Base-by-base conservation (phyloP, 2,113 vertebrate species). In the Loxodonta africana region DNA sequence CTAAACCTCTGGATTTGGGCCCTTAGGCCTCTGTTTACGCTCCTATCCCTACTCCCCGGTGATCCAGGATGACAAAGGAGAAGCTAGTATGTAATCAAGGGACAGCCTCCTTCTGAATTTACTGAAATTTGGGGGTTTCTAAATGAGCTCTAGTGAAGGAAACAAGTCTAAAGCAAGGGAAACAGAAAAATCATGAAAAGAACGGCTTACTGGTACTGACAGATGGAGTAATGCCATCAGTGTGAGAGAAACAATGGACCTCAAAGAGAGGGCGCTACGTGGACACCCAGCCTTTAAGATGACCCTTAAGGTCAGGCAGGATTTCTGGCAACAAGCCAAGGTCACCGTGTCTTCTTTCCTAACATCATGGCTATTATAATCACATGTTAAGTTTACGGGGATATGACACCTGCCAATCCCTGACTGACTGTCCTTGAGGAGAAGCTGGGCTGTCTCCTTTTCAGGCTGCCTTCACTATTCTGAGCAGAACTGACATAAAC, bases 21-120 rank as follows among this genome's bases (percentile, higher is more conserved):
- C n/a, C 1, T 18, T 15, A 76, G 1, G 23, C 17, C 46, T 0
- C 25, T 30, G 6, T 26, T 2, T 1, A 26, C 82, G 33, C 8
- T 15, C 33, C 5, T 12, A 1, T 20, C n/a, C 12, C 44, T 2
- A 4, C 23, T 44, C 82, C 41, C 10, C 10, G n/a, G 80, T 37
- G 3, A 37, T n/a, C 30, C 3, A 33, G 74, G 41, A 41, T 44
- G 23, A 41, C 33, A 62, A 65, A 51, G 51, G 74, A 57, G 23
- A 57, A 4, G 5, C 44, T 3, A 28, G 15, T 9, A n/a, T 28
- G 8, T 7, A 21, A 37, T 60, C 37, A 37, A 37, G 14, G n/a
- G 30, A 44, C n/a, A 30, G n/a, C 25, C 57, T 76, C n/a, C 28
- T 37, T 18, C 30, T 74, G 67, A 37, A 60, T 26, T n/a, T 37